Evolutionary conservation across 1,140 invertebrate species (phyloP).

Genomic region (Andrena cerasifolii): DNA sequence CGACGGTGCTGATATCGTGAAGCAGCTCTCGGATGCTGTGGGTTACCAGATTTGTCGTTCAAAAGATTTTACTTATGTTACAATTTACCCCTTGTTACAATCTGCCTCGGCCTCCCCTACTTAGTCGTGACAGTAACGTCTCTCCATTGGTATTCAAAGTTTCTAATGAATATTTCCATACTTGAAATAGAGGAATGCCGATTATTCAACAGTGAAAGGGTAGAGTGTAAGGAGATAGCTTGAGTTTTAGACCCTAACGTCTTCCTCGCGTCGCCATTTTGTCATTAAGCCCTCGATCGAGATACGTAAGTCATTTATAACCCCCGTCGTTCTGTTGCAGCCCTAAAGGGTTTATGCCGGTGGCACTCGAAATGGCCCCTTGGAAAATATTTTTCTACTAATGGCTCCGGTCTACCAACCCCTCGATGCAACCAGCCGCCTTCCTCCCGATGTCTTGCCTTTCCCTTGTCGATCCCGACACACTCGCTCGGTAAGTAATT

Average conservation of each 20-base stretch:
- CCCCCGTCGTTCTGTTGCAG: constrained; percentile 22
- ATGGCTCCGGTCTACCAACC: constrained; percentile 69
- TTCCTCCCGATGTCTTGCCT: constrained; percentile 46
- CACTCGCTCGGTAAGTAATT: constrained; percentile 56
- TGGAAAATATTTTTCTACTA: constrained; percentile 76
- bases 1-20: too few relatives aligned
- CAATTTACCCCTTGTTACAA: too few relatives aligned
- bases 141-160: too few relatives aligned
- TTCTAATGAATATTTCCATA: too few relatives aligned
- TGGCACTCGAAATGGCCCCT: constrained; percentile 64
- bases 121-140: too few relatives aligned
- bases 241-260: background rate
- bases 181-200: too few relatives aligned
- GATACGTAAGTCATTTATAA: constrained; percentile 66
- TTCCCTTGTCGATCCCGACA: constrained; percentile 33
- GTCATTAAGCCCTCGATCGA: constrained; percentile 69
- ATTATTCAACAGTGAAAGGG: too few relatives aligned
- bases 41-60: too few relatives aligned
- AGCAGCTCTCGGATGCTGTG: too few relatives aligned
- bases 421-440: constrained; percentile 51
- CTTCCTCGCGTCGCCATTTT: constrained; percentile 62
- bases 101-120: too few relatives aligned
- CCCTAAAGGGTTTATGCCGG: constrained; percentile 58
- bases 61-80: too few relatives aligned
- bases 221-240: too few relatives aligned